Evolutionary conservation across 2,888 invertebrate genomes (phyloP), one percentile per base, ranked within the genome.

Genomic region (Parnassius apollo): DNA sequence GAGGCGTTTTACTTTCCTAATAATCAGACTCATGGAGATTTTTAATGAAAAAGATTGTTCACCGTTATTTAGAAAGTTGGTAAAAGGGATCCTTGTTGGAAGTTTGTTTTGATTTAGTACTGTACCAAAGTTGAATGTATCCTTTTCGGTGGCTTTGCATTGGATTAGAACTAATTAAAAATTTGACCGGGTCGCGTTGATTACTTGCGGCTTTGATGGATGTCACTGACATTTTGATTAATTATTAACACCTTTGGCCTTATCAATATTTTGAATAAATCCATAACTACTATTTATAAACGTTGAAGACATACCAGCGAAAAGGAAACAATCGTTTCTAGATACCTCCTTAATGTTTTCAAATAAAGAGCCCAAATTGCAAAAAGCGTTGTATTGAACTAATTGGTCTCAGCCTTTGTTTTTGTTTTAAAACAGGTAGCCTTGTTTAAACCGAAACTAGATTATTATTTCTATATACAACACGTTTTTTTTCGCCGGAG

Each of bases 31-130:
- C 86, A 86, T 87, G 86, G 83, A 88, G 86, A 88, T 88, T 89
- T 91, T 90, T 91, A 90, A 90, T 91, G 90, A 90, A 91, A 90
- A 90, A 90, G 86, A 88, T 89, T 88, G 88, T 88, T 86, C 84
- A 81, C 80, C 86, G 85, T 90, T 89, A 90, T 91, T 90, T 86
- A 84, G 83, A 86, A 90, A 90, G 86, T 91, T 91, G 81, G 81
- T 85, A 84, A 89, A 90, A 86, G 88, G 90, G 88, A 85, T 87
- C 82, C 79, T 77, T 35, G 80, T 75, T 76, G 75, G 75, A 88
- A 88, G 85, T 89, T 90, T 87, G 86, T 87, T 90, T 88, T 90
- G 88, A 91, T 90, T 91, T 89, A 90, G 86, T 89, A 83, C 83
- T 81, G 75, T 76, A 78, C 75, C 78, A 77, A 76, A 80, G 78